Base-by-base conservation (phyloP, 1,140 invertebrate species). In the Bilobella aurantiaca region DNA sequence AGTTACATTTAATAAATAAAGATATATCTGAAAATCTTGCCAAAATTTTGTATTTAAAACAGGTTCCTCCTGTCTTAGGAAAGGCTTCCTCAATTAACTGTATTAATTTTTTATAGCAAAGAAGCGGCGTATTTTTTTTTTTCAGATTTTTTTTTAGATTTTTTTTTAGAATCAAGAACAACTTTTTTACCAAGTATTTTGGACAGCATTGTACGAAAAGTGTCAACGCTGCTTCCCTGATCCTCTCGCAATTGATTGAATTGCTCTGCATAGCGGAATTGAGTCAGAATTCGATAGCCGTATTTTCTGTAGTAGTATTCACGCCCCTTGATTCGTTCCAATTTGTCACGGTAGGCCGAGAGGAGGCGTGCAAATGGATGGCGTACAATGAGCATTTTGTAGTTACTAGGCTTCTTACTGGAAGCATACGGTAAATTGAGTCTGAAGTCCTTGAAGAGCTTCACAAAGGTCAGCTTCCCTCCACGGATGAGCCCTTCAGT, bases 311-410 rank as follows among this genome's bases (percentile, higher is more conserved):
- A 32, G 47, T 68, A 70, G 49, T 25, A 70, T 12, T 65, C 42
- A 27, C 71, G 60, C 56, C 68, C 68, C 23, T 66, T 29, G 18
- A 69, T 37, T 28, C 80, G 76, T 66, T 78, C 79, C 64, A 82
- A 75, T 66, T 80, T 75, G 65, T 81, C 79, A 68, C 81, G 77
- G 63, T 79, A 82, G 0, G 80, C 77, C n/a, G 81, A 82, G 3
- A 82, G 76, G 1, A 82, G 65, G 12, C 81, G 74, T 63, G 80
- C 75, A 69, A 82, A 82, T 0, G 81, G 81, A 74, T 82, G 79
- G 37, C 81, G 75, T 0, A 81, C 79, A 21, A 80, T 65, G 1
- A 82, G 60, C 62, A 82, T 77, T 67, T 78, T 80, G 53, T 61
- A 68, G 25, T 21, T 63, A 16, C 32, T 56, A 2, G 34, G 49